Conservation (phyloP, 2,888 invertebrate species). For the Cryptus armator region DNA sequence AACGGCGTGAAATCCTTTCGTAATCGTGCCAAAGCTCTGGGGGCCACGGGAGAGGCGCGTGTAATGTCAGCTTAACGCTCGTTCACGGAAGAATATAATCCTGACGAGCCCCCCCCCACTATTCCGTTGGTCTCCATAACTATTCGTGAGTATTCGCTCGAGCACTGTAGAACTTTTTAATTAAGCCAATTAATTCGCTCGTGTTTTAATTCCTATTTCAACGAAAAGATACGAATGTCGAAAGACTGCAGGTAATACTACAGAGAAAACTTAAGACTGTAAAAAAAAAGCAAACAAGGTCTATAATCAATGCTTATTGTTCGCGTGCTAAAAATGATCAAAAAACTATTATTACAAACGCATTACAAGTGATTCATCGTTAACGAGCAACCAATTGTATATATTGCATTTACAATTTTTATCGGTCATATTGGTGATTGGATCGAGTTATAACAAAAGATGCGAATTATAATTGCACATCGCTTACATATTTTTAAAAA, state of each 20-base stretch:
- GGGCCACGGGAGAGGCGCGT: conserved; percentile 50
- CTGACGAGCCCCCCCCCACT: conserved; percentile 40
- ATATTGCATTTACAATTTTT: too few species aligned
- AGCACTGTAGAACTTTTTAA: conserved; percentile 70
- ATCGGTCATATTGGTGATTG: too few species aligned
- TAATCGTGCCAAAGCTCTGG: conserved; percentile 52
- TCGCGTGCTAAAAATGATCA: too few species aligned
- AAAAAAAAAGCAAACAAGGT: too few species aligned
- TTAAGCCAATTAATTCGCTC: conserved; percentile 71
- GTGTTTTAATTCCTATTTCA: conserved; percentile 41
- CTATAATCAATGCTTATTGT: too few species aligned
- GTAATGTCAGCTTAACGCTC: conserved; percentile 65
- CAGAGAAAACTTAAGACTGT: too few species aligned
- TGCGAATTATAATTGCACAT: too few species aligned
- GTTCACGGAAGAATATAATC: conserved; percentile 62
- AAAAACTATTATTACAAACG: too few species aligned
- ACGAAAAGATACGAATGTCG: conserved; percentile 45
- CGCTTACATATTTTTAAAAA: too few species aligned
- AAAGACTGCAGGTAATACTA: conserved; percentile 4
- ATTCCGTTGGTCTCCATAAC: background rate
- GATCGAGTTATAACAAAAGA: too few species aligned
- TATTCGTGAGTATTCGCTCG: conserved; percentile 36
- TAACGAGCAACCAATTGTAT: too few species aligned
- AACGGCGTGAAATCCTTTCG: conserved; percentile 45
- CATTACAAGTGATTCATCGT: too few species aligned